These are phyloP conservation scores for Manis javanica DNA, from an alignment of 2,797 vertebrate species.

Conservation along the genomic window DNA sequence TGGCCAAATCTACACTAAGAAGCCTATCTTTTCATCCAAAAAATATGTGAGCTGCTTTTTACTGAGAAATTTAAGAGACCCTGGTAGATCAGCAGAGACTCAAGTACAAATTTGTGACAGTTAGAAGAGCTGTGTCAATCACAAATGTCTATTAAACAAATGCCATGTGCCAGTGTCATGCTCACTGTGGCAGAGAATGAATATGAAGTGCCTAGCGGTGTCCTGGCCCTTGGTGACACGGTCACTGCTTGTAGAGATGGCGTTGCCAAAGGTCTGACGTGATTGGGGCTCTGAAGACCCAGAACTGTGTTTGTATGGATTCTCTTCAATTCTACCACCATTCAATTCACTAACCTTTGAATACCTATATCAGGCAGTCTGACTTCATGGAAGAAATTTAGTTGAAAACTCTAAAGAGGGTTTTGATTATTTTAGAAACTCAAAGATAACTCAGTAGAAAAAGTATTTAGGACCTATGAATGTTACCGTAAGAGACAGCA, in stretches of 20 bases:
- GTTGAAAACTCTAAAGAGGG: not conserved
- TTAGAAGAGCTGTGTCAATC: not conserved
- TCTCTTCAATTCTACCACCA: not conserved
- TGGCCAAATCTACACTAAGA: not conserved
- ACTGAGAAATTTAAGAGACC: not conserved
- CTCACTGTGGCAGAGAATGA: not conserved
- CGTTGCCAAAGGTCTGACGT: not conserved
- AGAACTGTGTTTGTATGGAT: not conserved
- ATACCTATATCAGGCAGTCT: not conserved
- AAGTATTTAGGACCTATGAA: not conserved
- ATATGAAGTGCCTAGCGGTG: rapidly evolving
- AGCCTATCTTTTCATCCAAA: not conserved
- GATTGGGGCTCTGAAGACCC: not conserved
- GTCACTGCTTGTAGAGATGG: not conserved
- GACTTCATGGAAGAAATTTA: not conserved
- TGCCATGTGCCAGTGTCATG: too few species aligned
- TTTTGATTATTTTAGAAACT: conserved; percentile 23
- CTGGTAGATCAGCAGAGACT: not conserved
- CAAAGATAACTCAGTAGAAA: not conserved
- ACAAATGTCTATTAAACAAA: not conserved
- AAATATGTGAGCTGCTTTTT: not conserved
- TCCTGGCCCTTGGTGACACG: not conserved
- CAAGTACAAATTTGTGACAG: not conserved
- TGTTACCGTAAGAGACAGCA: not conserved
- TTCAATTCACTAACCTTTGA: not conserved